Evolutionary conservation across 30 jellyfish, hydroid and myxozoan species (phyloP).

Genomic region (Chrysaora quinquecirrha): DNA sequence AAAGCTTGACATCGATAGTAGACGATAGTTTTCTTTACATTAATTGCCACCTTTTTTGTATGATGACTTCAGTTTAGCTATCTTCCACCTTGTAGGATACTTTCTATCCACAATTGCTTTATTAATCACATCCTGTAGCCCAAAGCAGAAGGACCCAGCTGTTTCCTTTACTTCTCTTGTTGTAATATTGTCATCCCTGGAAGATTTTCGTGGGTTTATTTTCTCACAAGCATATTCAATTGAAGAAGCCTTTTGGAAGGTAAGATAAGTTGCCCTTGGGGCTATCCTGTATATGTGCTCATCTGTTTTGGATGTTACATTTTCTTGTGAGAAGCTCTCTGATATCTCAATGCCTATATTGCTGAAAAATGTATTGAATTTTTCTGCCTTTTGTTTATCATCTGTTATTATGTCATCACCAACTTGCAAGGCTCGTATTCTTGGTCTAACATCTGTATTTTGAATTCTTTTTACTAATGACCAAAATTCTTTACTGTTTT

Average conservation of each 20-base stretch:
- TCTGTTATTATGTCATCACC: neutral
- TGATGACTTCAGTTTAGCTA: neutral
- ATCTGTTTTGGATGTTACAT: neutral
- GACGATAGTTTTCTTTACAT: neutral
- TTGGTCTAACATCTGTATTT: neutral
- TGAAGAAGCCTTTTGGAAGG: no score
- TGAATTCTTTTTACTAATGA: neutral
- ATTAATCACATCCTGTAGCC: neutral
- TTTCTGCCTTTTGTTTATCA: neutral
- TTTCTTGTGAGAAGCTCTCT: neutral
- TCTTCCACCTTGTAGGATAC: neutral
- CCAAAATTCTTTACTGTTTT: neutral
- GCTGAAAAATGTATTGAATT: neutral
- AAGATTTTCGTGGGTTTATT: neutral
- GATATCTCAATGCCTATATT: neutral
- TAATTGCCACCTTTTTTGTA: neutral
- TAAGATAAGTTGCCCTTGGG: neutral
- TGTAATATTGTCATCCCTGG: neutral
- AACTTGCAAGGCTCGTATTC: neutral
- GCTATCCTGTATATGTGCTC: neutral
- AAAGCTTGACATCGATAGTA: neutral
- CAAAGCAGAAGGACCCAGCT: neutral
- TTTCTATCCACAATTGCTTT: neutral
- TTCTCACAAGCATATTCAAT: no score
- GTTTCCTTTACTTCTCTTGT: neutral